A percentile compares a stretch with the other conserved stretches of the same genome.
Conservation (phyloP, 2,888 invertebrate species). For the Netelia fuscicornis region DNA sequence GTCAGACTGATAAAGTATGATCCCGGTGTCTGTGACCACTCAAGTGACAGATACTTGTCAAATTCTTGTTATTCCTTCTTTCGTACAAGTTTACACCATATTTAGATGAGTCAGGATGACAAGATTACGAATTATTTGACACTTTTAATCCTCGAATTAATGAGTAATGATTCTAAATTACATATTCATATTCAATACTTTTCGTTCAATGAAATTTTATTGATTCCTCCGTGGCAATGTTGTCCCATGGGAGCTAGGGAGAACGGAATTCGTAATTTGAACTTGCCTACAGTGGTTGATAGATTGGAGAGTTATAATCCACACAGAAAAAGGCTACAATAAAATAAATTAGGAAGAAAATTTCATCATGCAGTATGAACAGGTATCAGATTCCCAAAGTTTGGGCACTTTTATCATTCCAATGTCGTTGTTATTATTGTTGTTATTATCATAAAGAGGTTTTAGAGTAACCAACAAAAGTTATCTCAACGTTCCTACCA, state of each 20-base stretch:
- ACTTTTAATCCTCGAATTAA: not conserved
- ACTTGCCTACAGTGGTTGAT: conserved; percentile 4
- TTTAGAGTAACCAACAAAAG: not conserved
- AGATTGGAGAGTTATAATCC: conserved; percentile 4
- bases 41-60: conserved; percentile 9
- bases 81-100: not conserved
- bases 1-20: not conserved
- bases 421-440: conserved; percentile 11
- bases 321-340: not conserved
- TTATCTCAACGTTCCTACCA: not conserved
- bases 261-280: conserved; percentile 13
- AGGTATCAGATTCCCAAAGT: conserved; percentile 42
- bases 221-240: conserved; percentile 23
- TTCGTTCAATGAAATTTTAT: conserved; percentile 37
- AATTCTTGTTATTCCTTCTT: not conserved
- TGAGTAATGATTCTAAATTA: not conserved
- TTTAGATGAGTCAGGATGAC: not conserved
- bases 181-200: not conserved
- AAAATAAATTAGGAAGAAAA: not conserved
- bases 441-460: conserved; percentile 12
- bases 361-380: conserved; percentile 46
- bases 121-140: conserved; percentile 7
- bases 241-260: conserved; percentile 1
- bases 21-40: not conserved
- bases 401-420: not conserved